phyloP scores from a whole-genome alignment of 2,888 invertebrate genomes.

The Drosophila formosana region DNA sequence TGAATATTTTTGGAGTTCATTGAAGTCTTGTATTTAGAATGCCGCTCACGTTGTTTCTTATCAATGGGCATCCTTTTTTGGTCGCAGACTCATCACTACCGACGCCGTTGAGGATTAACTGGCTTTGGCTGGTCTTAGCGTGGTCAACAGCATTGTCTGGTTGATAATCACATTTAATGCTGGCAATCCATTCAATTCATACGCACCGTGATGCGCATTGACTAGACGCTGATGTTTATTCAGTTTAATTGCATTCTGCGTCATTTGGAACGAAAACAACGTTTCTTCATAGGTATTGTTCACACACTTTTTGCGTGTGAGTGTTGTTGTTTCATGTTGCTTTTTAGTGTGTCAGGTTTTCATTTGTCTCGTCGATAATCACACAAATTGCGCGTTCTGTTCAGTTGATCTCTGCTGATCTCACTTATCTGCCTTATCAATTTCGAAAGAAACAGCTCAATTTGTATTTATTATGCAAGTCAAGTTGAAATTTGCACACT shows the following conservation, averaged over 20 bases:
- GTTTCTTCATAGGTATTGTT: slow-evolving; percentile 14
- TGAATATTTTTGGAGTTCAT: slow-evolving; percentile 4
- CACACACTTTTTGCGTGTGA: slow-evolving; percentile 4
- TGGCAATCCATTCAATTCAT: slow-evolving; percentile 19
- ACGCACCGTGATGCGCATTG: slow-evolving; percentile 26
- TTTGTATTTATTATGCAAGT: slow-evolving; percentile 71
- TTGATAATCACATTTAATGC: slow-evolving; percentile 14
- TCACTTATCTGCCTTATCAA: slow-evolving; percentile 38
- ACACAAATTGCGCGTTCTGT: slow-evolving; percentile 55
- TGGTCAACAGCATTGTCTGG: slow-evolving; percentile 13
- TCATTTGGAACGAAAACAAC: slow-evolving; percentile 20
- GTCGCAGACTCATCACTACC: background rate
- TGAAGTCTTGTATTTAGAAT: slow-evolving; percentile 21
- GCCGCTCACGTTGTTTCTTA: slow-evolving; percentile 54
- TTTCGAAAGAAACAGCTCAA: slow-evolving; percentile 39
- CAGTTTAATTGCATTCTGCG: slow-evolving; percentile 6
- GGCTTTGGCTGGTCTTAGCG: slow-evolving; percentile 32
- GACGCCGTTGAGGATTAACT: slow-evolving; percentile 53
- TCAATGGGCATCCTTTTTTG: slow-evolving; percentile 46
- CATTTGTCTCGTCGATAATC: slow-evolving; percentile 49
- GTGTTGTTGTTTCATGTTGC: slow-evolving; percentile 15
- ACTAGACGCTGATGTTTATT: background rate
- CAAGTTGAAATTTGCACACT: slow-evolving; percentile 55
- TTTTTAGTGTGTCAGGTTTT: slow-evolving; percentile 27
- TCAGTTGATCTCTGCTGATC: slow-evolving; percentile 60